Evolutionary conservation across 2,888 invertebrate species (phyloP).

Genomic region (Lasioglossum marginatum): DNA sequence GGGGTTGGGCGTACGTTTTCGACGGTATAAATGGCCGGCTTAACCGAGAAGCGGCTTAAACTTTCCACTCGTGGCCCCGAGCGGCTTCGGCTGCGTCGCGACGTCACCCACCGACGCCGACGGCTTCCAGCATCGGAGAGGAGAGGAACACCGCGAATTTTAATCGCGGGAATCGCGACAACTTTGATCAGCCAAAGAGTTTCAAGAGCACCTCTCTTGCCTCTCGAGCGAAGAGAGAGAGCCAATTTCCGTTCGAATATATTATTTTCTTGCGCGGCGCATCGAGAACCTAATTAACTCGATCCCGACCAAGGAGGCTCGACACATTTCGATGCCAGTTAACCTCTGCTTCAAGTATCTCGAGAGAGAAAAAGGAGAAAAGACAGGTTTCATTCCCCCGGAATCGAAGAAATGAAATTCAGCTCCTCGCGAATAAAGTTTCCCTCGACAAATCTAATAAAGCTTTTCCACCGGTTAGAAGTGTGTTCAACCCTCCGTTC

Average conservation of each 20-base stretch:
- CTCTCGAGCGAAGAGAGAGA: neutral
- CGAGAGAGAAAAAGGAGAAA: neutral
- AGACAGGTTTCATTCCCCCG: neutral
- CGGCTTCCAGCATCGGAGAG: neutral
- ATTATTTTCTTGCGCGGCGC: constrained; percentile 20
- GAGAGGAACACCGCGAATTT: constrained; percentile 58
- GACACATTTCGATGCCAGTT: neutral
- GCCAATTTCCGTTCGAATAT: constrained; percentile 18
- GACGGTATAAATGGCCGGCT: constrained; percentile 64
- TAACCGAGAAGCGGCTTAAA: constrained; percentile 64
- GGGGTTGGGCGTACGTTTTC: constrained; percentile 22
- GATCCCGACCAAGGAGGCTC: neutral
- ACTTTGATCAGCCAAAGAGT: constrained; percentile 43
- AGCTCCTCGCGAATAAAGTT: constrained; percentile 50
- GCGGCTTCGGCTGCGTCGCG: constrained; percentile 21
- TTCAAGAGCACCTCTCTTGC: constrained; percentile 5
- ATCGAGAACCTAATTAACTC: constrained; percentile 1
- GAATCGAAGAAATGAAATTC: constrained; percentile 22
- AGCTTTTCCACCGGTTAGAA: constrained; percentile 73
- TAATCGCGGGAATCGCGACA: constrained; percentile 60
- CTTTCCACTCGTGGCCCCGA: constrained; percentile 42
- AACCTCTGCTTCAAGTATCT: neutral
- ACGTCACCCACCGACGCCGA: neutral
- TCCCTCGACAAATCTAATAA: constrained; percentile 47
- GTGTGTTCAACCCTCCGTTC: constrained; percentile 25